phyloP scores from a whole-genome alignment of 35 echinoderm and acorn worm genomes.

The Apostichopus japonicus region DNA sequence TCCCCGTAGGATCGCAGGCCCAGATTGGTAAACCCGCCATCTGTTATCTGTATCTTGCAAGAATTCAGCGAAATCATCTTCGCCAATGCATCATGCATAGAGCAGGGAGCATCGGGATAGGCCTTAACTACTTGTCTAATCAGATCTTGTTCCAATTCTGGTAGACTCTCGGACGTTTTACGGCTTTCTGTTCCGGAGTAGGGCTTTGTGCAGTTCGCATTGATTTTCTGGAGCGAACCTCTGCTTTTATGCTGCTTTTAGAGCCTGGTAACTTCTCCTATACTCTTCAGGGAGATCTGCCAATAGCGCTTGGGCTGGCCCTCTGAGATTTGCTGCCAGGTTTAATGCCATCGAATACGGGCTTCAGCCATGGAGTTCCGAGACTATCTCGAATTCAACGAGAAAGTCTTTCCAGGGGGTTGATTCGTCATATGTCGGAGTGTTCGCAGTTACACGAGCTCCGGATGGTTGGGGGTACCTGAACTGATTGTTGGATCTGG shows the following conservation, averaged over 20 bases:
- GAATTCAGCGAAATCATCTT: not conserved
- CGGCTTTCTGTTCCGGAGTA: conserved; percentile 26
- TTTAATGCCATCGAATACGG: conserved; percentile 11
- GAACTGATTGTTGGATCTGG: too few species aligned
- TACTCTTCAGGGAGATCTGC: conserved; percentile 13
- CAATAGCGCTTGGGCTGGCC: conserved; percentile 29
- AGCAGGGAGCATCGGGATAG: not conserved
- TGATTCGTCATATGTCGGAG: conserved; percentile 22
- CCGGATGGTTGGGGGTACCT: too few species aligned
- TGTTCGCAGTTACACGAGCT: not conserved
- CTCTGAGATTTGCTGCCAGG: conserved; percentile 45
- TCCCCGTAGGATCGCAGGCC: not conserved
- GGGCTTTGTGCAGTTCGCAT: conserved; percentile 42
- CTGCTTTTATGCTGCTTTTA: conserved; percentile 21
- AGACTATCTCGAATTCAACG: conserved; percentile 48
- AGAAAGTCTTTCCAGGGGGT: conserved; percentile 45
- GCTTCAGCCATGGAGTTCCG: conserved; percentile 44
- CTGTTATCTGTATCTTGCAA: conserved; percentile 2
- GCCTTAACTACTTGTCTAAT: not conserved
- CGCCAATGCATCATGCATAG: not conserved
- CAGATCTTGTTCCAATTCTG: not conserved
- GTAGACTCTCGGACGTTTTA: not conserved
- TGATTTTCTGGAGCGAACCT: conserved; percentile 59
- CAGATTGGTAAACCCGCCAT: conserved; percentile 2
- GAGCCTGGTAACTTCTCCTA: not conserved